phyloP scores from a whole-genome alignment of 2,797 vertebrate species.

The Kryptolebias ocellatus region DNA sequence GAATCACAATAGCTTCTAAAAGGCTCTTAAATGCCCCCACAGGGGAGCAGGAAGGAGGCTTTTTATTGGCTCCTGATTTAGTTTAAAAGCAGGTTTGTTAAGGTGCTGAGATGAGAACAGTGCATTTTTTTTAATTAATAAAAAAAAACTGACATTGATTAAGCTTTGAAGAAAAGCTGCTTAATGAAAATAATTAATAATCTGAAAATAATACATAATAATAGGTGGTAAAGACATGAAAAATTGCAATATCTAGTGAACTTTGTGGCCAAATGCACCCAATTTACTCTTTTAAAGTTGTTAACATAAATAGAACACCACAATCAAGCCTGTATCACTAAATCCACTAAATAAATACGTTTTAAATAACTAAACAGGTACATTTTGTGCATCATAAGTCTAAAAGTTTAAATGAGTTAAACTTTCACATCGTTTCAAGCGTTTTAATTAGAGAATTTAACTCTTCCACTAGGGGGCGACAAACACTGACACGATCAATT shows the following conservation, averaged over 20 bases:
- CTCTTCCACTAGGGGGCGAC: slow-evolving; percentile 56
- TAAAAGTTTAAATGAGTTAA: too few species aligned
- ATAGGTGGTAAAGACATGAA: neutral
- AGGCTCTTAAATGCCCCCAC: slow-evolving; percentile 43
- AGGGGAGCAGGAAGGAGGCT: slow-evolving; percentile 29
- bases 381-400: too few species aligned
- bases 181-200: slow-evolving; percentile 1
- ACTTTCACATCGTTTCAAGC: too few species aligned
- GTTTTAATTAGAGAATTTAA: neutral
- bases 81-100: slow-evolving; percentile 20
- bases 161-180: neutral
- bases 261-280: too few species aligned
- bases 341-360: too few species aligned
- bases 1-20: slow-evolving; percentile 61
- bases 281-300: too few species aligned
- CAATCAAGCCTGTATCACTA: too few species aligned
- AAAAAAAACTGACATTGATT: neutral
- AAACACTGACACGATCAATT: slow-evolving; percentile 18
- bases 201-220: slow-evolving; percentile 13
- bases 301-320: too few species aligned
- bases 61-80: slow-evolving; percentile 36
- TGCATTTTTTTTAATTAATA: slow-evolving; percentile 33
- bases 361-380: too few species aligned
- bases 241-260: too few species aligned
- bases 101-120: slow-evolving; percentile 23